Percentiles rank a stretch among this genome's conserved stretches.
phyloP scores from a whole-genome alignment of 2,113 vertebrate species.

The Galeopterus variegatus region DNA sequence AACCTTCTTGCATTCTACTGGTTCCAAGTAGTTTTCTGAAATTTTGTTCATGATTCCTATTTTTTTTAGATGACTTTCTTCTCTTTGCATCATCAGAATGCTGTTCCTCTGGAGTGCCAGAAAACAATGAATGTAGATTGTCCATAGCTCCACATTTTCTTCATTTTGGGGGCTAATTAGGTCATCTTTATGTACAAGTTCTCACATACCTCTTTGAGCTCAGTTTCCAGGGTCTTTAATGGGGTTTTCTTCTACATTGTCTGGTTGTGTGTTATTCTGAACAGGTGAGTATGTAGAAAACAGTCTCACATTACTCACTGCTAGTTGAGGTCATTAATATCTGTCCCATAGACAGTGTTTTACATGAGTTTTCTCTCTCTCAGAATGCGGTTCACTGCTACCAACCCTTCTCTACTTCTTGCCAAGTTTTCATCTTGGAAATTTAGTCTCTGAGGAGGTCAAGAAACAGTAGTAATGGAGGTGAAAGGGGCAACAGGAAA shows the following conservation, averaged over 20 bases:
- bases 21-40: constrained; percentile 29
- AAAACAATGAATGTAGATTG: neutral
- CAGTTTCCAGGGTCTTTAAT: neutral
- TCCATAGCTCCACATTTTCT: neutral
- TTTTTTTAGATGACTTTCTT: constrained; percentile 44
- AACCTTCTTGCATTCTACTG: neutral
- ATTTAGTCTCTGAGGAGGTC: neutral
- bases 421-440: neutral
- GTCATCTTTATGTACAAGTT: neutral
- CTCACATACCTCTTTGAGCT: constrained; percentile 23
- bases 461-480: constrained; percentile 17
- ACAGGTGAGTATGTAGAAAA: neutral
- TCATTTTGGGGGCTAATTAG: neutral
- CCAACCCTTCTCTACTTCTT: constrained; percentile 34
- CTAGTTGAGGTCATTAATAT: neutral
- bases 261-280: constrained; percentile 13
- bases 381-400: neutral
- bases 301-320: neutral
- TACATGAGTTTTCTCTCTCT: neutral
- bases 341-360: neutral
- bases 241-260: neutral
- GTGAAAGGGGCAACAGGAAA: neutral
- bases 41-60: constrained; percentile 43
- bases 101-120: neutral
- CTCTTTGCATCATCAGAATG: constrained; percentile 43